Percentiles rank a stretch among this genome's conserved stretches.
Conservation (phyloP, 2,797 vertebrate genomes). For the Crenichthys baileyi region DNA sequence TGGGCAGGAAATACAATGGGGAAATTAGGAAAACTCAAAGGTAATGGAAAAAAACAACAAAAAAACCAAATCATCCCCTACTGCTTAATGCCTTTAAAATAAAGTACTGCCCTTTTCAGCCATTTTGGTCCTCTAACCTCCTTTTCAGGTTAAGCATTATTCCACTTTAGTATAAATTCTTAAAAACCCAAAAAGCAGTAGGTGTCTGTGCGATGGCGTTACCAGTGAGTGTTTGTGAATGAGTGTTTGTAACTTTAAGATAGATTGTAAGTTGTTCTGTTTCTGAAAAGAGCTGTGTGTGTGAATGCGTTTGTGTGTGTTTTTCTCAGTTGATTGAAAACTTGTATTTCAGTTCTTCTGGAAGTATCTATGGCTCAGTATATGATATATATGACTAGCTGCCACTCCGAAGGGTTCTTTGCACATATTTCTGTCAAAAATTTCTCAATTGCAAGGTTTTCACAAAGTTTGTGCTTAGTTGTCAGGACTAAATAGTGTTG, state of each 20-base stretch:
- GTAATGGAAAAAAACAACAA: constrained; percentile 5
- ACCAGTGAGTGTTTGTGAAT: constrained; percentile 55
- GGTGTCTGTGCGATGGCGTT: constrained; percentile 58
- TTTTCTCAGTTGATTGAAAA: constrained; percentile 61
- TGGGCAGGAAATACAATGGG: constrained; percentile 41
- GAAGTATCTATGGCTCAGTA: constrained; percentile 65
- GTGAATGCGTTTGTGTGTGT: constrained; percentile 36
- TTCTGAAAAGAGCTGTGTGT: constrained; percentile 52
- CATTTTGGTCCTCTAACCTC: constrained; percentile 48
- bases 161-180: constrained; percentile 53
- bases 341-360: constrained; percentile 64
- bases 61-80: background rate
- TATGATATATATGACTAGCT: constrained; percentile 75
- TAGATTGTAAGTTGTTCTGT: constrained; percentile 51
- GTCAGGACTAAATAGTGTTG: constrained; percentile 43
- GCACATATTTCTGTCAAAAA: constrained; percentile 70
- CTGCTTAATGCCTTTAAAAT: constrained; percentile 24
- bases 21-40: constrained; percentile 25
- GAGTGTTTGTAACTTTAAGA: constrained; percentile 55
- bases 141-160: constrained; percentile 60
- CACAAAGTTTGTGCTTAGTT: constrained; percentile 80
- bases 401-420: constrained; percentile 67
- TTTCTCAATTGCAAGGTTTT: constrained; percentile 78
- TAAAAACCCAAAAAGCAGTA: constrained; percentile 53
- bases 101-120: constrained; percentile 43